Conservation (phyloP, 2,797 vertebrate species). For the Alosa sapidissima region DNA sequence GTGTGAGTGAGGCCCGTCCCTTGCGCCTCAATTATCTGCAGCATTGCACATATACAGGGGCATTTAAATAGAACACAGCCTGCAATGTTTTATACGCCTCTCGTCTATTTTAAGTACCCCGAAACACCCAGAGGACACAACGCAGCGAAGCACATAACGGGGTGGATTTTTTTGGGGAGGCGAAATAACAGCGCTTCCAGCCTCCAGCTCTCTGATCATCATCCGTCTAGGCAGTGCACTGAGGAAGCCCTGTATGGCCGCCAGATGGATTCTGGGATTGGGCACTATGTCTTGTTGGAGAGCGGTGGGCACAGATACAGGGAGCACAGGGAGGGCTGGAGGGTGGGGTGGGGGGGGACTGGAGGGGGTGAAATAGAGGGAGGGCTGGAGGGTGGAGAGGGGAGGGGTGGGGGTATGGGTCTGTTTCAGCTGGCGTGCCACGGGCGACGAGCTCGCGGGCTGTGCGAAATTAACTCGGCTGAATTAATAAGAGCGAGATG, state of each 20-base stretch:
- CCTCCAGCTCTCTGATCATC: constrained; percentile 67
- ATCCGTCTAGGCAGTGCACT: constrained; percentile 60
- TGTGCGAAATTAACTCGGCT: constrained; percentile 82
- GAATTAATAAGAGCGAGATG: constrained; percentile 89
- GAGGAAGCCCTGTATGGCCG: constrained; percentile 62
- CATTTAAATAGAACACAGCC: constrained; percentile 5
- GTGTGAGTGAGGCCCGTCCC: neutral
- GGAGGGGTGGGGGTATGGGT: constrained; percentile 33
- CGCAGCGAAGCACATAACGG: neutral
- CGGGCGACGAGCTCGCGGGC: constrained; percentile 63
- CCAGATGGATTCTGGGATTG: constrained; percentile 83
- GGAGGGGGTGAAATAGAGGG: constrained; percentile 18
- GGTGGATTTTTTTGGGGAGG: constrained; percentile 23
- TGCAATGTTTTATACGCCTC: neutral
- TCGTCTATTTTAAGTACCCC: neutral
- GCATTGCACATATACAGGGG: neutral
- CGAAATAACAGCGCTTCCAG: constrained; percentile 48
- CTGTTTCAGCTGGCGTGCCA: constrained; percentile 62
- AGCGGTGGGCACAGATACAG: constrained; percentile 61
- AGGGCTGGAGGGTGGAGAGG: constrained; percentile 3
- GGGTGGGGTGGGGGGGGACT: neutral
- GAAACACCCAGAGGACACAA: neutral
- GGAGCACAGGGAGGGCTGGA: constrained; percentile 27
- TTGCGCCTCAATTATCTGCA: neutral
- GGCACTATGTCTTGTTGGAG: constrained; percentile 80